phyloP scores from a whole-genome alignment of 2,113 vertebrate species.

The Odocoileus hemionus region DNA sequence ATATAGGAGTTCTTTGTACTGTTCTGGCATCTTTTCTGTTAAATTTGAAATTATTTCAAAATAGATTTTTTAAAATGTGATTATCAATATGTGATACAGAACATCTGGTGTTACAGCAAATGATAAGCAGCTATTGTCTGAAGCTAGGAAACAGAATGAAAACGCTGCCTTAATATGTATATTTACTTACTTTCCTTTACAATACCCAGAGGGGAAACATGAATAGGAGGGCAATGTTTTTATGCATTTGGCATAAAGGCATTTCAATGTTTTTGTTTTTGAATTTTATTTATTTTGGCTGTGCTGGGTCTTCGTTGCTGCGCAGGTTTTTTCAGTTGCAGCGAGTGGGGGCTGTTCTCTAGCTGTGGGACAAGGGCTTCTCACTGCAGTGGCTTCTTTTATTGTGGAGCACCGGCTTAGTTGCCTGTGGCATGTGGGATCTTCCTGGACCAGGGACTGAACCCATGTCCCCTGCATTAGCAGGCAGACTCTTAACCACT shows the following conservation, averaged over 20 bases:
- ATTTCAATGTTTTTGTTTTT: not conserved
- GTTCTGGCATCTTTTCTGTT: not conserved
- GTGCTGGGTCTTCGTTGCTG: not conserved
- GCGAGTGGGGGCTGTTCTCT: not conserved
- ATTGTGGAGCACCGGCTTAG: not conserved
- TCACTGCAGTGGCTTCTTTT: not conserved
- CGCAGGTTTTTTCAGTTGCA: not conserved
- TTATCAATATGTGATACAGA: slow-evolving; percentile 21
- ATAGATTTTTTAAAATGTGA: not conserved
- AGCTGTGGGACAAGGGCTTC: not conserved
- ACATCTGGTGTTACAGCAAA: not conserved
- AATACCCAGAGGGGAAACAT: not conserved
- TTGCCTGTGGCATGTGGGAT: not conserved
- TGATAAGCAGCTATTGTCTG: not conserved
- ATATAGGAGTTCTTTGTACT: not conserved
- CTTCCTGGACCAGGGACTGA: not conserved
- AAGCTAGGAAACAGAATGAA: not conserved
- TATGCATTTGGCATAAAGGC: not conserved
- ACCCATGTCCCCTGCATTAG: not conserved
- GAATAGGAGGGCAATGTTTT: slow-evolving; percentile 16
- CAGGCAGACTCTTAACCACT: not conserved
- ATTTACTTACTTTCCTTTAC: not conserved
- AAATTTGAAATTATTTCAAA: slow-evolving; percentile 37
- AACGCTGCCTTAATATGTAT: not conserved
- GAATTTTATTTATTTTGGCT: not conserved